Conservation (phyloP, 2,797 vertebrate genomes). For the Chloroceryle inda region DNA sequence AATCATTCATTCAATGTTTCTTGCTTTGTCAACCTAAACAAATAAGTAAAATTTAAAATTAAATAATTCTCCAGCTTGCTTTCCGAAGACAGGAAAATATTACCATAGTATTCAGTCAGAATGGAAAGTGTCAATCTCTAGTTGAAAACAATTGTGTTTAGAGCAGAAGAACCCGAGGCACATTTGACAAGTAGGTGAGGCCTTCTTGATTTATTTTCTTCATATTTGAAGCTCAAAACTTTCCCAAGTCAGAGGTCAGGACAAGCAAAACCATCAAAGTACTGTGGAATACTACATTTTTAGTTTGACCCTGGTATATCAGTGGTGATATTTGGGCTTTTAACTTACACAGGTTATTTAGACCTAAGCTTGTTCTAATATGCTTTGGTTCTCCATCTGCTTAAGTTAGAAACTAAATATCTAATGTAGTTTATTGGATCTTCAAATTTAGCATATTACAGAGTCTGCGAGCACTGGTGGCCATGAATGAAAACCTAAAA, state of each 20-base stretch:
- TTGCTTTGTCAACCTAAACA: neutral
- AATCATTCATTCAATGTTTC: neutral
- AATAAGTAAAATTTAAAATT: neutral
- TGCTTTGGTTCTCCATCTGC: neutral
- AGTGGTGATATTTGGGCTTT: neutral
- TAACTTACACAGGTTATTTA: neutral
- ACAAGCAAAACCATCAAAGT: neutral
- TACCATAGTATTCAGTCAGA: neutral
- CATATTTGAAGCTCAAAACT: neutral
- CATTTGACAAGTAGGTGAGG: neutral
- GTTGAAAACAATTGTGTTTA: neutral
- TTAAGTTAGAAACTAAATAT: neutral
- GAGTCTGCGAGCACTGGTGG: constrained; percentile 89
- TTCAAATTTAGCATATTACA: constrained; percentile 86
- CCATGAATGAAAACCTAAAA: constrained; percentile 95
- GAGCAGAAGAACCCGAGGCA: neutral
- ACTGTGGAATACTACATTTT: neutral
- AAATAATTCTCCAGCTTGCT: neutral
- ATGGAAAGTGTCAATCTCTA: neutral
- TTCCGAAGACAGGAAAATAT: neutral
- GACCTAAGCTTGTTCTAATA: neutral
- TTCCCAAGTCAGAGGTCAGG: neutral
- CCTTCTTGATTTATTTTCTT: neutral
- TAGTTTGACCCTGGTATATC: neutral
- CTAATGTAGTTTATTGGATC: constrained; percentile 7